phyloP scores from a whole-genome alignment of 2,797 vertebrate genomes.

The Gambelia wislizenii region DNA sequence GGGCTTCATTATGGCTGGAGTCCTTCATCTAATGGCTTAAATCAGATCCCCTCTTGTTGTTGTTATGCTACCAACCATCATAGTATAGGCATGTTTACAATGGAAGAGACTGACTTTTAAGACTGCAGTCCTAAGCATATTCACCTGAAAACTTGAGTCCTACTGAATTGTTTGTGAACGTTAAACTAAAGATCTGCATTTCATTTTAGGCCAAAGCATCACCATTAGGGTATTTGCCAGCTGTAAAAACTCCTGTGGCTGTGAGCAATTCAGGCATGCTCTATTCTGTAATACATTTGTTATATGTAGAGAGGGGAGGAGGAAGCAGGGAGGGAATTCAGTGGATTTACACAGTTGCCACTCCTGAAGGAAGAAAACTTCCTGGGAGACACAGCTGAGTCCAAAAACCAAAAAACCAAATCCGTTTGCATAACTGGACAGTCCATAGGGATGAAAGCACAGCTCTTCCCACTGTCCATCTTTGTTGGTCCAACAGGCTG shows the following conservation, averaged over 20 bases:
- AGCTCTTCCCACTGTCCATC: no score
- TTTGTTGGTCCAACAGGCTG: background rate
- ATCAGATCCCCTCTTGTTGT: conserved; percentile 40
- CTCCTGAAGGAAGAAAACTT: no score
- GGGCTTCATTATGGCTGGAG: background rate
- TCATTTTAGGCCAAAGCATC: background rate
- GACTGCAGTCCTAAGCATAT: background rate
- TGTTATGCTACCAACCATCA: conserved; percentile 35
- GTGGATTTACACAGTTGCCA: no score
- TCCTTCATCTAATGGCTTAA: background rate
- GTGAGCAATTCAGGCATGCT: background rate
- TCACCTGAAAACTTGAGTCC: background rate
- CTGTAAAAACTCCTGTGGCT: background rate
- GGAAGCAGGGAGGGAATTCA: no score
- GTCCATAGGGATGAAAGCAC: no score
- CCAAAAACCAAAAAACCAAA: no score
- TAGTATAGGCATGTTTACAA: background rate
- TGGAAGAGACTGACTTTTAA: conserved; percentile 3
- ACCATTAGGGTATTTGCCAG: background rate
- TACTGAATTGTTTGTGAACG: background rate
- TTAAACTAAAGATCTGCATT: background rate
- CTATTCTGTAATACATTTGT: background rate
- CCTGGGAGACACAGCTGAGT: no score
- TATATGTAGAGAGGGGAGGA: background rate
- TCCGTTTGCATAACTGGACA: no score